A percentile compares a stretch with the other conserved stretches of the same genome.
These are phyloP conservation scores for Arrhamphus sclerolepis DNA, from an alignment of 2,797 vertebrate genomes.

Conservation along the genomic window DNA sequence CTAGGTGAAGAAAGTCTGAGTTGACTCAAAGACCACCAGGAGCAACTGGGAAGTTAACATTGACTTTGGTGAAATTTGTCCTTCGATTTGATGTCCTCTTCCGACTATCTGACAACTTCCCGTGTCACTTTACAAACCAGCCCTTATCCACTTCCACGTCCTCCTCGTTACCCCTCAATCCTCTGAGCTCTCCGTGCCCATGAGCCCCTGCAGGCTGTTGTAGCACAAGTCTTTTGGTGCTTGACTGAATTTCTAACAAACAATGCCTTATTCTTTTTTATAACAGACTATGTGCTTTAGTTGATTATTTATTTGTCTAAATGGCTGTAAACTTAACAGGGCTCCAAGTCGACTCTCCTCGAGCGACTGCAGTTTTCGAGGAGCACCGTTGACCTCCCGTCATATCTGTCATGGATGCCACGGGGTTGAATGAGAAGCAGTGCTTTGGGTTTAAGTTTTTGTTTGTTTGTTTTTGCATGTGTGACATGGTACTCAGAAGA, in stretches of 20 bases:
- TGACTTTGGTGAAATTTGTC: constrained; percentile 28
- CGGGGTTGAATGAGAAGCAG: constrained; percentile 50
- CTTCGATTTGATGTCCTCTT: background rate
- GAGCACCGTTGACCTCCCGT: constrained; percentile 70
- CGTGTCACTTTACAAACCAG: background rate
- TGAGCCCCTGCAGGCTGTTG: constrained; percentile 57
- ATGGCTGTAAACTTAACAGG: constrained; percentile 68
- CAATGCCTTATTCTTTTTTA: constrained; percentile 90
- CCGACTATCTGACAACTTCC: too few relatives aligned
- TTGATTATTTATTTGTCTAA: constrained; percentile 59
- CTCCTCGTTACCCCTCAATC: constrained; percentile 15
- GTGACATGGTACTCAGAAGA: constrained; percentile 42
- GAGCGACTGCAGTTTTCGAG: constrained; percentile 27
- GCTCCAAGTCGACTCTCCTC: constrained; percentile 60
- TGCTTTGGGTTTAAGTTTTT: constrained; percentile 25
- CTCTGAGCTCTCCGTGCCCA: constrained; percentile 33
- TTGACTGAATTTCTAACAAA: constrained; percentile 86
- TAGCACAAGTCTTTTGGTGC: constrained; percentile 83
- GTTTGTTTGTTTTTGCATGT: constrained; percentile 38
- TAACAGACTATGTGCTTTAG: constrained; percentile 68
- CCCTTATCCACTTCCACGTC: background rate
- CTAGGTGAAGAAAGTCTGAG: too few relatives aligned
- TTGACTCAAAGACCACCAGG: background rate
- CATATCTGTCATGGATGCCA: constrained; percentile 72
- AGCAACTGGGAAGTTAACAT: constrained; percentile 8